phyloP scores from a whole-genome alignment of 2,888 invertebrate species.

The Chesias legatella region DNA sequence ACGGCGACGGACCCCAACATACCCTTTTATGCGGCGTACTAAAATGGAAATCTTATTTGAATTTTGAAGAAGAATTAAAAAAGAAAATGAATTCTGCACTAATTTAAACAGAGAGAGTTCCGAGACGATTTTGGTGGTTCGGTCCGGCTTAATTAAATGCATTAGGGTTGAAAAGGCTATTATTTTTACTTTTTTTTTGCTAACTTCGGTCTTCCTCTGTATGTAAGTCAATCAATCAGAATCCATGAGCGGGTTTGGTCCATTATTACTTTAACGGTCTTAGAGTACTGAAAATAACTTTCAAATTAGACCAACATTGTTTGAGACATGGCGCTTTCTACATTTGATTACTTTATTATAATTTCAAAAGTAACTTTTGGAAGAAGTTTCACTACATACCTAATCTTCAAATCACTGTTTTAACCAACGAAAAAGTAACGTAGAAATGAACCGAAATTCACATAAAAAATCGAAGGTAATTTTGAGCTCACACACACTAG shows the following conservation, averaged over 20 bases:
- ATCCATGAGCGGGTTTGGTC: conserved; percentile 19
- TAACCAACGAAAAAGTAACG: too few relatives aligned
- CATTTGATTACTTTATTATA: too few relatives aligned
- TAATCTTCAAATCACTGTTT: too few relatives aligned
- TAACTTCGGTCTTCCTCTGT: conserved; percentile 19
- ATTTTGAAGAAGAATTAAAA: conserved; percentile 77
- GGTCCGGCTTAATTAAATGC: conserved; percentile 68
- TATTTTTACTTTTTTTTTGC: conserved; percentile 33
- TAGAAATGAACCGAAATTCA: too few relatives aligned
- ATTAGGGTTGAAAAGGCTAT: conserved; percentile 58
- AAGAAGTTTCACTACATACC: too few relatives aligned
- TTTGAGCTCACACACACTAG: not conserved
- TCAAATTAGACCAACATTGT: not conserved
- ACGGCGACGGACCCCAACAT: conserved; percentile 58
- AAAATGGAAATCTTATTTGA: conserved; percentile 77
- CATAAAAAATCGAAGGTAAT: too few relatives aligned
- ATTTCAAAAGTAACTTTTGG: too few relatives aligned
- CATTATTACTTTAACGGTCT: conserved; percentile 9
- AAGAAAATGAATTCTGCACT: conserved; percentile 76
- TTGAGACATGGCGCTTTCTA: too few relatives aligned
- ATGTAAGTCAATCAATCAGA: conserved; percentile 28
- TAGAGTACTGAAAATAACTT: conserved; percentile 3
- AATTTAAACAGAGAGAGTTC: conserved; percentile 71
- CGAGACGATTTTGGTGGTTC: conserved; percentile 68
- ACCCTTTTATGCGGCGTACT: conserved; percentile 72